Percentiles rank a stretch among this genome's conserved stretches.
Conservation (phyloP, 2,797 vertebrate species). For the Catostomus latipinnis region DNA sequence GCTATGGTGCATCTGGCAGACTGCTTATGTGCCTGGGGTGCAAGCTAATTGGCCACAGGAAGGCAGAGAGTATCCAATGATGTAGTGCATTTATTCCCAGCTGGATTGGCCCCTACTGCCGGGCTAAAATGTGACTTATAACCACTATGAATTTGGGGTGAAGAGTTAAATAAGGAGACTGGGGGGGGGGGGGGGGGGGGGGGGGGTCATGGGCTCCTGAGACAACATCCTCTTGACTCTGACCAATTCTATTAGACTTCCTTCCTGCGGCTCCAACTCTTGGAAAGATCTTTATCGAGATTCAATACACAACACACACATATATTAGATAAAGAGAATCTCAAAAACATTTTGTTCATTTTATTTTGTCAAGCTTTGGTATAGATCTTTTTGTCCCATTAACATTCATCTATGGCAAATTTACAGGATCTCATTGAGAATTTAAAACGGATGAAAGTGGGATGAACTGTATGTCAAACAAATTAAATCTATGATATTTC, state of each 20-base stretch:
- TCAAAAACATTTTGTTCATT: background rate
- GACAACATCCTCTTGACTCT: conserved; percentile 42
- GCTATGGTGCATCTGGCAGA: conserved; percentile 73
- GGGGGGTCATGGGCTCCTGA: conserved; percentile 39
- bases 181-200: conserved; percentile 38
- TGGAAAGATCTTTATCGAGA: conserved; percentile 28
- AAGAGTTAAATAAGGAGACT: conserved; percentile 44
- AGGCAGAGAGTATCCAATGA: conserved; percentile 62
- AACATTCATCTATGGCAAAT: background rate
- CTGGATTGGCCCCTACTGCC: conserved; percentile 45
- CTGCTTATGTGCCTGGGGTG: conserved; percentile 61
- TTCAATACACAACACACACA: conserved; percentile 7
- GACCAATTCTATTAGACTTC: conserved; percentile 46
- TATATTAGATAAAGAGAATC: conserved; percentile 15
- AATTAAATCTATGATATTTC: background rate
- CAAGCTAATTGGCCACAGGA: conserved; percentile 41
- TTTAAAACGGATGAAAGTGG: background rate
- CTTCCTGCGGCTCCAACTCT: conserved; percentile 47
- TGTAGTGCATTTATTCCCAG: conserved; percentile 55
- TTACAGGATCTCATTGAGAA: background rate
- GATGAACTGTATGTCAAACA: background rate
- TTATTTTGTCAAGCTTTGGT: too few species aligned
- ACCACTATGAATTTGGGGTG: conserved; percentile 25
- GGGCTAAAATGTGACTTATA: conserved; percentile 51
- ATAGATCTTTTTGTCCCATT: background rate